phyloP scores from a whole-genome alignment of 2,797 vertebrate species.

The Scolopax bukidnonensis region DNA sequence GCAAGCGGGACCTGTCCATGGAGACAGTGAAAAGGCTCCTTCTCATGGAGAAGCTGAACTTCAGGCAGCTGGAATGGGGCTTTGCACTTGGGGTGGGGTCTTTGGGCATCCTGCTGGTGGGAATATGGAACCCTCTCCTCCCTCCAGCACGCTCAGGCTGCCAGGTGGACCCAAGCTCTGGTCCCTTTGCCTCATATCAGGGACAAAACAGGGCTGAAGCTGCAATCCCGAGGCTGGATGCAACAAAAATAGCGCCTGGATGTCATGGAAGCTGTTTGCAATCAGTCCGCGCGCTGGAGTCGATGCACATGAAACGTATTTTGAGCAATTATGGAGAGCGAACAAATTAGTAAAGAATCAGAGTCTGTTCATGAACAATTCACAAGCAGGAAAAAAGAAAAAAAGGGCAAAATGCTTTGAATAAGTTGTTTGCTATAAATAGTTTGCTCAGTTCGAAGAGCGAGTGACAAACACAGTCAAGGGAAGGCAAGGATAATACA shows the following conservation, averaged over 20 bases:
- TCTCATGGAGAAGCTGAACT: not conserved
- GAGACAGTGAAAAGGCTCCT: not conserved
- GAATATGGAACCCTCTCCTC: not conserved
- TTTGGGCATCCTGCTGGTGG: not conserved
- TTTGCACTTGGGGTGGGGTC: accelerated
- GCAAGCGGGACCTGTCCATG: accelerated
- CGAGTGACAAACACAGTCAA: constrained; percentile 2
- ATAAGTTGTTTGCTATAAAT: constrained; percentile 56
- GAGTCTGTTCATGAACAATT: constrained; percentile 37
- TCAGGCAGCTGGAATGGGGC: not conserved
- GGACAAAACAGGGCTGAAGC: accelerated
- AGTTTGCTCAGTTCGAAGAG: constrained; percentile 24
- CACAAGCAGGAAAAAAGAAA: constrained; percentile 10
- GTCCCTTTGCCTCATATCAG: accelerated
- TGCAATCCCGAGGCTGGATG: not conserved
- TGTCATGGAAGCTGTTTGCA: constrained; percentile 28
- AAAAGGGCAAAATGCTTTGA: constrained; percentile 18
- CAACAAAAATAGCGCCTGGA: accelerated
- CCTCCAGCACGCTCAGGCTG: accelerated
- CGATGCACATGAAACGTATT: not conserved
- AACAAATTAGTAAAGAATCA: constrained; percentile 49
- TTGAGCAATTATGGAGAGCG: not conserved
- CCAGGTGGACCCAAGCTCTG: accelerated
- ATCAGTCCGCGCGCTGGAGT: not conserved
- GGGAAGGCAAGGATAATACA: constrained; percentile 21